Base-by-base conservation (phyloP, 2,888 invertebrate species). In the Philonicus albiceps region DNA sequence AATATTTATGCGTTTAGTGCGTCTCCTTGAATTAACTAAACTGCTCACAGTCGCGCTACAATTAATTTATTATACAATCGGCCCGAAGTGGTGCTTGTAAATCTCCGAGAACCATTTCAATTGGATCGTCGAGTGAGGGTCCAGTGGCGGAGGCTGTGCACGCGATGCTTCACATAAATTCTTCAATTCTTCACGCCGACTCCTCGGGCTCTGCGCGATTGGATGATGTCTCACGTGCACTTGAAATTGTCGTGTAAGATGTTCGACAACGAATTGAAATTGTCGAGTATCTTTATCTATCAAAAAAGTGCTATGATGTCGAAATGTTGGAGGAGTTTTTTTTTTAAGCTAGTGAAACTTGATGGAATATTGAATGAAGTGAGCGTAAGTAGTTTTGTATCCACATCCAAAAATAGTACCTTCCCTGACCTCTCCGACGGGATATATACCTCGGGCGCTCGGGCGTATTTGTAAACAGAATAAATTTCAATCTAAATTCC, bases 401-500 rank as follows among this genome's bases (percentile, higher is more conserved):
- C 7, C 7, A 64, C 13, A 8, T 11, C 64, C 11, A 8, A 64
- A 64, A 64, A 64, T 64, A 64, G 11, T 27, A 27, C 22, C 19
- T 22, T 64, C 22, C 64, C 64, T 64, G 64, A 64, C 64, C 64
- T 64, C 64, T 64, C 64, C 64, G 64, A 27, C 64, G 22, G 27
- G 22, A 22, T 3, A 64, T 53, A 53, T 27, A 43, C 64, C n/a
- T 64, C 76, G 6, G 34, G 76, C n/a, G 37, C 76, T 19, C 40
- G 34, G 22, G 40, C 19, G 40, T 34, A 76, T 76, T 76, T 76
- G 76, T 76, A 76, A 76, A 76, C 76, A 76, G 22, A 76, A 76
- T 76, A 76, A 76, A 76, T 76, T 76, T 76, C 76, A 76, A 76
- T 76, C 40, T 76, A 76, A 76, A 76, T 76, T 76, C 76, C 40